phyloP scores from a whole-genome alignment of 1,140 invertebrate genomes.

The Dendrolimus kikuchii region DNA sequence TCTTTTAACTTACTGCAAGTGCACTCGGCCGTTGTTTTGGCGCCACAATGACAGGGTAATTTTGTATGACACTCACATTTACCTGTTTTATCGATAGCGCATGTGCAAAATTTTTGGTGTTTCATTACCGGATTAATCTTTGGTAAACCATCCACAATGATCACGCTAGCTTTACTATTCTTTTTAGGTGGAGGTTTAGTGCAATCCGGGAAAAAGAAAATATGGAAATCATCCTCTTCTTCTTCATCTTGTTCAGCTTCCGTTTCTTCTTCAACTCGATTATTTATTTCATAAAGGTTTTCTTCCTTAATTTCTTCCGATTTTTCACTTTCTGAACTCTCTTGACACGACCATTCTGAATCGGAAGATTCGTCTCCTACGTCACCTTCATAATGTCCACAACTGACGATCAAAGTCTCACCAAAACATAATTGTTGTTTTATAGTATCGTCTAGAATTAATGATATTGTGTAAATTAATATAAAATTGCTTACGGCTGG shows the following conservation, averaged over 20 bases:
- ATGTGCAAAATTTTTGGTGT: slow-evolving; percentile 31
- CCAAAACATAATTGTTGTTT: slow-evolving; percentile 58
- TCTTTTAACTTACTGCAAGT: slow-evolving; percentile 32
- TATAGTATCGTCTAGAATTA: slow-evolving; percentile 35
- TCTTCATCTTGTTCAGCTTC: slow-evolving; percentile 20
- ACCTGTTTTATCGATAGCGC: slow-evolving; percentile 37
- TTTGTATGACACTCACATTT: slow-evolving; percentile 42
- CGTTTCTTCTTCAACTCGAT: slow-evolving; percentile 18
- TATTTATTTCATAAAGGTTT: slow-evolving; percentile 18
- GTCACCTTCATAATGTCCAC: slow-evolving; percentile 46
- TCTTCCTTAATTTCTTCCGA: slow-evolving; percentile 24
- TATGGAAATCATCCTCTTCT: slow-evolving; percentile 57
- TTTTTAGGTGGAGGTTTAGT: slow-evolving; percentile 26
- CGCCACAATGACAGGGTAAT: slow-evolving; percentile 46
- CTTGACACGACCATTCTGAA: slow-evolving; percentile 43
- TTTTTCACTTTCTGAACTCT: slow-evolving; percentile 23
- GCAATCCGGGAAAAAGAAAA: slow-evolving; percentile 62
- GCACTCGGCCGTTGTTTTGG: slow-evolving; percentile 34
- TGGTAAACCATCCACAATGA: slow-evolving; percentile 50
- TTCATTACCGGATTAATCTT: slow-evolving; percentile 38
- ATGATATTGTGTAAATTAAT: too few relatives aligned
- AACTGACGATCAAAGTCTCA: slow-evolving; percentile 61
- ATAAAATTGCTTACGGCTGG: too few relatives aligned
- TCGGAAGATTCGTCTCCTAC: slow-evolving; percentile 32
- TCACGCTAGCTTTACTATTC: slow-evolving; percentile 40